Conservation (phyloP, 2,888 invertebrate species). For the Scaptomyza polygonia region DNA sequence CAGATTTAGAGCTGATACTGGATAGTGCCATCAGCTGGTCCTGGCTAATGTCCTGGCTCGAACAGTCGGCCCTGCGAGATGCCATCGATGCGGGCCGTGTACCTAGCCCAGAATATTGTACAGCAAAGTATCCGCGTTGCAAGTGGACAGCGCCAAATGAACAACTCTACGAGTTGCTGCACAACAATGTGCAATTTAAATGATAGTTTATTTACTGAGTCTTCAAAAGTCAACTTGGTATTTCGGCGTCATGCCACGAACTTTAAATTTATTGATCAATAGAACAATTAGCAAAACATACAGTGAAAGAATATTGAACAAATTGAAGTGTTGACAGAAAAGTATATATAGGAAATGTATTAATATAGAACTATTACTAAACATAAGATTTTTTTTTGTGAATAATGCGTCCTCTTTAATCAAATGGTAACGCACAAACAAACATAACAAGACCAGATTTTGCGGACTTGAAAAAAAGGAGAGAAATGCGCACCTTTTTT, state of each 20-base stretch:
- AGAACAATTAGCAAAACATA: slow-evolving; percentile 45
- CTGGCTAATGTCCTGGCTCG: slow-evolving; percentile 84
- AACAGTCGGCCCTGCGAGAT: slow-evolving; percentile 85
- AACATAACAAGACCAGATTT: neutral
- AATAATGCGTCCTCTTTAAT: slow-evolving; percentile 27
- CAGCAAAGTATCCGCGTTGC: slow-evolving; percentile 85
- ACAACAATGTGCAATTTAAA: slow-evolving; percentile 68
- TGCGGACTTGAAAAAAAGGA: no score
- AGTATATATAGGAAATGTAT: slow-evolving; percentile 12
- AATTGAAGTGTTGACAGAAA: slow-evolving; percentile 35
- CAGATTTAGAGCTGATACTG: slow-evolving; percentile 85
- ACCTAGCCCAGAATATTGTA: slow-evolving; percentile 77
- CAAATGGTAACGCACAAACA: slow-evolving; percentile 31
- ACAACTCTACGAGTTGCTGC: slow-evolving; percentile 63
- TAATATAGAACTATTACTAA: slow-evolving; percentile 28
- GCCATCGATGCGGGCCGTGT: slow-evolving; percentile 85
- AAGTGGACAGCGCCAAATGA: slow-evolving; percentile 81
- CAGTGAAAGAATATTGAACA: slow-evolving; percentile 42
- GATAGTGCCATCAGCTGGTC: slow-evolving; percentile 85
- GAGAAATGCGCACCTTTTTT: slow-evolving; percentile 34
- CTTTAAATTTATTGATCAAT: slow-evolving; percentile 56
- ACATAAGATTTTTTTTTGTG: slow-evolving; percentile 32
- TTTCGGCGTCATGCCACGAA: slow-evolving; percentile 51
- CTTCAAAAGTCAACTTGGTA: slow-evolving; percentile 8
- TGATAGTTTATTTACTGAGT: slow-evolving; percentile 15